Conservation (phyloP, 2,888 invertebrate genomes). For the Andrena haemorrhoa region DNA sequence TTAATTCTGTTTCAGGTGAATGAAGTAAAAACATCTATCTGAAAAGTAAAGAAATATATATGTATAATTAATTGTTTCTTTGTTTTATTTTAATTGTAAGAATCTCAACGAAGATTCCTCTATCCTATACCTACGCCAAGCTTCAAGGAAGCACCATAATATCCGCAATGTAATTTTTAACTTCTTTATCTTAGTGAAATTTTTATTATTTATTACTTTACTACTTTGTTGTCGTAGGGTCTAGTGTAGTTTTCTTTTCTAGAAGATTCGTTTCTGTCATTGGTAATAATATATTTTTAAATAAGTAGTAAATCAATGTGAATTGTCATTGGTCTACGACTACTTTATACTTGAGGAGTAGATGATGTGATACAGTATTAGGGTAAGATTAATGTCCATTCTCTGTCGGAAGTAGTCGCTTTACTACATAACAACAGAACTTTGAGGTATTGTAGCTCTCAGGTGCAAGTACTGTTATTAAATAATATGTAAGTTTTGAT, state of each 20-base stretch:
- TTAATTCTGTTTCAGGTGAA: not conserved
- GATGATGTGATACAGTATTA: conserved; percentile 53
- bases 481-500: conserved; percentile 82
- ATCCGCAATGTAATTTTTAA: conserved; percentile 15
- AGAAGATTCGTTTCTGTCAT: too few species aligned
- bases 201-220: conserved; percentile 19
- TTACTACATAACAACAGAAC: conserved; percentile 37
- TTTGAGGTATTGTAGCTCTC: conserved; percentile 78
- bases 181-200: not conserved
- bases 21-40: not conserved
- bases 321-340: too few species aligned
- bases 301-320: conserved; percentile 14
- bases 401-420: conserved; percentile 26
- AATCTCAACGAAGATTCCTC: not conserved
- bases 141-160: not conserved
- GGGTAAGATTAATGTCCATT: conserved; percentile 39
- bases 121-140: not conserved
- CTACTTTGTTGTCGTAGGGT: not conserved
- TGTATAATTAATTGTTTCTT: conserved; percentile 7
- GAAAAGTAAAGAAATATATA: not conserved
- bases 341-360: conserved; percentile 24
- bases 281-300: conserved; percentile 16
- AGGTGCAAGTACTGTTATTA: conserved; percentile 82
- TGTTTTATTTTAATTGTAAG: conserved; percentile 1
- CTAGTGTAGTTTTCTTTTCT: not conserved